Conservation (phyloP, 1,140 invertebrate genomes). For the Panagrolaimus sp. region DNA sequence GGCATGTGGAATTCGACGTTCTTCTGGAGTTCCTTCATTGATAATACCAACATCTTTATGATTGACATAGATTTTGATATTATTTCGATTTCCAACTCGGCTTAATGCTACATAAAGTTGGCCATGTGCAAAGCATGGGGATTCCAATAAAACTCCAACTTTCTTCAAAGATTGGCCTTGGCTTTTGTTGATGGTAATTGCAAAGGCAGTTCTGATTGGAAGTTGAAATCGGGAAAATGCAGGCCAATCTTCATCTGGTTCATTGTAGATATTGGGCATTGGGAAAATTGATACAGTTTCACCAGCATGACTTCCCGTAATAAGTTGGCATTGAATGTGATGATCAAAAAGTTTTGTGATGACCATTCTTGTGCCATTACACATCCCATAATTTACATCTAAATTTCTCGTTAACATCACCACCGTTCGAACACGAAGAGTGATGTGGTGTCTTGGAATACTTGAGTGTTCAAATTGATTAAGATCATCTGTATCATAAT, state of each 20-base stretch:
- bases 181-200: constrained; percentile 65
- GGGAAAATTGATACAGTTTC: not conserved
- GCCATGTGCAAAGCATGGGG: constrained; percentile 60
- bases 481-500: not conserved
- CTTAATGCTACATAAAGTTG: constrained; percentile 55
- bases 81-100: not conserved
- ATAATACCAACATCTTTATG: too few relatives aligned
- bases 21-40: too few relatives aligned
- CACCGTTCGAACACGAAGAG: not conserved
- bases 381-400: not conserved
- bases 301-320: not conserved
- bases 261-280: not conserved
- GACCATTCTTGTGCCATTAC: constrained; percentile 7
- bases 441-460: too few relatives aligned
- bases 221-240: constrained; percentile 60
- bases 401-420: not conserved
- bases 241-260: not conserved
- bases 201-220: constrained; percentile 62
- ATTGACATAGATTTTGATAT: not conserved
- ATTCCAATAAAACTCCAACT: constrained; percentile 59
- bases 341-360: not conserved
- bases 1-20: too few relatives aligned
- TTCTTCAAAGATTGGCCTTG: constrained; percentile 62
- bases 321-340: not conserved
- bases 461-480: not conserved